Base-by-base conservation (phyloP, 2,113 vertebrate genomes). In the Platanista minor region DNA sequence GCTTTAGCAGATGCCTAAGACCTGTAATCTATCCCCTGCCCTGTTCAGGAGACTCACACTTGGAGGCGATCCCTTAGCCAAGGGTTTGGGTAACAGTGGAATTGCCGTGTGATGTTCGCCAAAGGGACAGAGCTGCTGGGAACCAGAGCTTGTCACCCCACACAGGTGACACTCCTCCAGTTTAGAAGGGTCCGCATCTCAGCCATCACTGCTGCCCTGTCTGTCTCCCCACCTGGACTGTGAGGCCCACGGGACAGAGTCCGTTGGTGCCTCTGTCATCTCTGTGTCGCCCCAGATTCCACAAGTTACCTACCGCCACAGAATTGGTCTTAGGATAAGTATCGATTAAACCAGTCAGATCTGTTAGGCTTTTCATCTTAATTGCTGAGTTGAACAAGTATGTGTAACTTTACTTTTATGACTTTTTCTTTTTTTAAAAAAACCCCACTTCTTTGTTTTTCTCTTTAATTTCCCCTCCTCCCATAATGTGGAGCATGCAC, bases 131-230 rank as follows among this genome's bases (percentile, higher is more conserved):
- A 61, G 2, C 20, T 17, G 0, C 14, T 33, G 61, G 33, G 67
- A 18, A 1, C 27, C 75, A 29, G 46, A 31, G 64, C 13, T 3
- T 36, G 49, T 49, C 11, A 2, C 71, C 13, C 25, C 10, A 0
- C 10, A 1, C 4, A 0, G 1, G 2, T 1, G 12, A 5, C 59
- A 6, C 11, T 1, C 1, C 18, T 0, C 2, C 12, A 7, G 75
- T 27, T 31, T 20, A 15, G 82, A 27, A 15, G 87, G 4, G 0
- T 8, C 90, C 6, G 33, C 29, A 0, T 18, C 39, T 49, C 39
- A 12, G 59, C 23, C 0, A 0, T 39, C 0, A 4, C 59, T 5
- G 54, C 46, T 10, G 17, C 13, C 77, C 15, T 1, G 33, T 15
- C 18, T 0, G 12, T 2, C 75, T 52, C 33, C 27, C 11, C n/a